Percentiles rank a stretch among this genome's conserved stretches.
Conservation (phyloP, 2,113 vertebrate genomes). For the Daphoenositta chrysoptera region DNA sequence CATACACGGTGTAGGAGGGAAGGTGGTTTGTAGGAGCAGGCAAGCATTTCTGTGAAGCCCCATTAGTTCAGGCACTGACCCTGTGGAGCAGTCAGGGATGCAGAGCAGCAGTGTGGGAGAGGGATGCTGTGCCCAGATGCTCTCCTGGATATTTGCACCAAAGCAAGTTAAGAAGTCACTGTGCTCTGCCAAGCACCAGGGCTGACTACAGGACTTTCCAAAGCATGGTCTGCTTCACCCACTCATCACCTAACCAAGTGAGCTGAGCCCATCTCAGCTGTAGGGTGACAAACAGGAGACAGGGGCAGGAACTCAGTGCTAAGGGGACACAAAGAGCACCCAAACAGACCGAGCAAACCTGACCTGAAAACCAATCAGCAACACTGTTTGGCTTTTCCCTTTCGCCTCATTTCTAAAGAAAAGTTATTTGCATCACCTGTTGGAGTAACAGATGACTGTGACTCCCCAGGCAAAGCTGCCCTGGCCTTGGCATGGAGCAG, state of each 20-base stretch:
- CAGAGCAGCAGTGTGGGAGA: neutral
- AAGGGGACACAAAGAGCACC: neutral
- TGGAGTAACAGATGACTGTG: neutral
- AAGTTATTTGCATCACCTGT: neutral
- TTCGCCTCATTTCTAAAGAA: neutral
- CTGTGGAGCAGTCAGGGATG: neutral
- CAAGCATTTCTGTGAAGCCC: neutral
- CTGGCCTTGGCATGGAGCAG: rapidly evolving
- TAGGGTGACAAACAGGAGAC: neutral
- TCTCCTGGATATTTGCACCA: neutral
- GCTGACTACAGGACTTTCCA: neutral
- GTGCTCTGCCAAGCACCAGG: neutral
- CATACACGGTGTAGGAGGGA: neutral
- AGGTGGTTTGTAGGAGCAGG: neutral
- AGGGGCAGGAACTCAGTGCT: rapidly evolving
- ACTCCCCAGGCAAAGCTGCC: neutral
- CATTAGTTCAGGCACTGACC: neutral
- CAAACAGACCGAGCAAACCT: neutral
- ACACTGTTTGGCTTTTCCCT: neutral
- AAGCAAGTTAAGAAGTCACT: neutral
- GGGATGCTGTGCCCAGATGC: neutral
- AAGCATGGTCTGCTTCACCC: neutral
- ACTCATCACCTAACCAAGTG: neutral
- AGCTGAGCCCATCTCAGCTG: neutral
- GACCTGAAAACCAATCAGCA: rapidly evolving